Base-by-base conservation (phyloP, 2,113 vertebrate genomes). In the Axis porcinus region DNA sequence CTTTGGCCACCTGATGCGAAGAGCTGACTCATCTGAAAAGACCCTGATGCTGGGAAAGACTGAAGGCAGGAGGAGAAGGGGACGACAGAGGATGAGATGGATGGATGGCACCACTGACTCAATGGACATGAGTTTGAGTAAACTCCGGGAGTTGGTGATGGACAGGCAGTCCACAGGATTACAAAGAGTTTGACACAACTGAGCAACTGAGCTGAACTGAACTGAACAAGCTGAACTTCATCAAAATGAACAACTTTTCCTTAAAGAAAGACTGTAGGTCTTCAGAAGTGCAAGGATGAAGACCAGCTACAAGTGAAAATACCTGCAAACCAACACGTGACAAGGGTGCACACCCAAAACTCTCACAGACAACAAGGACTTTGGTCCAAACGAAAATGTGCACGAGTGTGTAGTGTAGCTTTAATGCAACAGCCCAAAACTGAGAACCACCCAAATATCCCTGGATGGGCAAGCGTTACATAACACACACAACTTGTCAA, bases 381-480 rank as follows among this genome's bases (percentile, higher is more conserved):
- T 52, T 17, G 2, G 0, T 17, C 58, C 14, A 23, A 36, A 60
- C 12, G 23, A 27, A 62, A 62, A 7, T 6, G 6, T 15, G 30
- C 17, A 57, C 6, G 15, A 91, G 86, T 16, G 28, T 8, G 15
- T 45, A 40, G 21, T 8, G 43, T 12, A 6, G 52, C 70, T 70
- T 67, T 45, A 9, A 36, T 1, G 16, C 45, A 58, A 36, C 25
- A 60, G 27, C 36, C 55, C 36, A 13, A n/a, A 28, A 33, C 43
- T 78, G n/a, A 5, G 21, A 45, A 88, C 28, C 5, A 1, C 43
- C 60, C 27, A 6, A 27, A 27, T 7, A 6, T 28, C 47, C 47
- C 36, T 33, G 6, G n/a, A 10, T 2, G 5, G 6, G 47, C 1
- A 2, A 64, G 45, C 0, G 0, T 23, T 13, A 12, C 9, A 13